Evolutionary conservation across 2,797 vertebrate species (phyloP), one percentile per base, ranked within the genome.

Genomic region (Steatocranus sp.): DNA sequence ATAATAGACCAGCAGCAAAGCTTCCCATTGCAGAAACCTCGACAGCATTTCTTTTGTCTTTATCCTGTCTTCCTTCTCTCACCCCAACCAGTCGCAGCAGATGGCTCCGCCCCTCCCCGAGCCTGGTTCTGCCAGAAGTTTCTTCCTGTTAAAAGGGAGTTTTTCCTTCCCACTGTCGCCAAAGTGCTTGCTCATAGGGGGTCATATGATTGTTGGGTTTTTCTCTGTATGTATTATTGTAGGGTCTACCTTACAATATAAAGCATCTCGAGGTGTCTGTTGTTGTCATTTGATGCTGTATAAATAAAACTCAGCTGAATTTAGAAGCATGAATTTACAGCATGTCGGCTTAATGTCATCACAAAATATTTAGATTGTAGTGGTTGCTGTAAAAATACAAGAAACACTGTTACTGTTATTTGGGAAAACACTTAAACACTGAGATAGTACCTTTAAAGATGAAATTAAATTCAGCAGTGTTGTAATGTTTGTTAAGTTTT

Each of bases 61-160:
- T 8, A 53, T 53, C 51, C 2, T 0, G 4, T 15, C 7, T 53
- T 53, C 23, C 23, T 54, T 27, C 25, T 27, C 14, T 56, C 25
- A 56, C 14, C 14, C 25, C 53, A 56, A 56, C 25, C 14, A 0
- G 0, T 30, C 1, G 0, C 8, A 56, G 25, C 14, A 56, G 53
- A 4, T 56, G 14, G 25, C 25, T 0, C 53, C 14, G 2, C 25
- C 53, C 25, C 53, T 27, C 25, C 5, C 25, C 27, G 53, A 54
- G 1, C 25, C 14, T 56, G 53, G 0, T 17, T 56, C 53, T 56
- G 53, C 5, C 0, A 3, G 0, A 30, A 7, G 25, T 30, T 56
- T 6, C 25, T 30, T 56, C 25, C 53, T 56, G 53, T 30, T 56
- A 1, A 30, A 56, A 17, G 53, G 53, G 0, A 0, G 8, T 56